Evolutionary conservation across 1,140 invertebrate genomes (phyloP).

Genomic region (Pararge aegeria): DNA sequence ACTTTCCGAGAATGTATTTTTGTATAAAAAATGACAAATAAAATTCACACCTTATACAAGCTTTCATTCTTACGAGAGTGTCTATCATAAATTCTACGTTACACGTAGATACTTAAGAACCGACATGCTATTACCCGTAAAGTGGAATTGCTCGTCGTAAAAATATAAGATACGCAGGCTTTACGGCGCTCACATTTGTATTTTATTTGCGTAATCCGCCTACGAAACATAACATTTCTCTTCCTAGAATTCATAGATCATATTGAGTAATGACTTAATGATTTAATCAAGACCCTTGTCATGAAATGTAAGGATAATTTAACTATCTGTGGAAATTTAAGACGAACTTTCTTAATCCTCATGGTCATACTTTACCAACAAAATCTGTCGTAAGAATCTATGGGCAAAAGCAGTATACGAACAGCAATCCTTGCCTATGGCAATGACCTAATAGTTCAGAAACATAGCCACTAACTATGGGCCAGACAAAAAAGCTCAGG

Average conservation of each 20-base stretch:
- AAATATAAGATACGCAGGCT: slow-evolving; percentile 29
- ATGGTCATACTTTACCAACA: too few relatives aligned
- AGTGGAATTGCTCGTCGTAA: slow-evolving; percentile 32
- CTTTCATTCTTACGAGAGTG: background rate
- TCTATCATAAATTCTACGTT: slow-evolving; percentile 3
- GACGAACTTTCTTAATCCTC: too few relatives aligned
- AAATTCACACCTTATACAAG: background rate
- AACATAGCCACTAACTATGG: too few relatives aligned
- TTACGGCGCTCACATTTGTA: slow-evolving; percentile 23
- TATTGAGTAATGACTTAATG: background rate
- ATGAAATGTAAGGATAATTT: background rate
- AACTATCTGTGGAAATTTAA: too few relatives aligned
- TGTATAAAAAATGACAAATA: background rate
- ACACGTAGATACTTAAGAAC: slow-evolving; percentile 3
- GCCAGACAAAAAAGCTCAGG: too few relatives aligned
- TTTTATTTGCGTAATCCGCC: slow-evolving; percentile 30
- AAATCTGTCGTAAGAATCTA: too few relatives aligned
- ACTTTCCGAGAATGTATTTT: too few relatives aligned
- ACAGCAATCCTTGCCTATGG: too few relatives aligned
- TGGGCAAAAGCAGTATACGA: too few relatives aligned
- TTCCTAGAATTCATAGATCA: background rate
- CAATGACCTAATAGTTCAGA: too few relatives aligned
- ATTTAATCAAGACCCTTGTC: background rate
- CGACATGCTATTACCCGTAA: slow-evolving; percentile 26
- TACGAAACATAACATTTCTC: slow-evolving; percentile 1